Evolutionary conservation across 37 sponge, comb jelly and placozoan genomes (phyloP).

Genomic region (Agelas oroides): DNA sequence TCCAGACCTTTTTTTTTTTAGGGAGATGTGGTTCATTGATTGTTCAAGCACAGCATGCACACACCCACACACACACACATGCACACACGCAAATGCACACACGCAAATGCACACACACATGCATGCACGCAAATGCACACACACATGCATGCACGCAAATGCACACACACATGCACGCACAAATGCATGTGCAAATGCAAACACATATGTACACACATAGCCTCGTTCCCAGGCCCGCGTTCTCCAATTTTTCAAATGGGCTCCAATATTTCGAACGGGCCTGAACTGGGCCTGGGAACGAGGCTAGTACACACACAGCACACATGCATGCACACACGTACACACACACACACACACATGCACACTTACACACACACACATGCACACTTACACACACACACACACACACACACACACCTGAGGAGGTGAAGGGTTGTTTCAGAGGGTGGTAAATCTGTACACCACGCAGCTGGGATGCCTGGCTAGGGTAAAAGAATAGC

Average conservation of each 20-base stretch:
- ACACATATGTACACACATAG: no score
- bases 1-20: no score
- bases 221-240: no score
- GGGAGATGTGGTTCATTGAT: no score
- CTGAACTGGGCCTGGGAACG: no score
- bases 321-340: slow-evolving; percentile 13
- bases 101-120: neutral
- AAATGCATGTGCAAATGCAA: neutral
- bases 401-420: neutral
- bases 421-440: neutral
- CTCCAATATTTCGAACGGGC: no score
- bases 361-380: slow-evolving; percentile 5
- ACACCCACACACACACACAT: neutral
- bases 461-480: slow-evolving; percentile 10
- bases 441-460: slow-evolving; percentile 1
- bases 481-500: neutral
- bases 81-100: neutral
- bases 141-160: slow-evolving; percentile 16
- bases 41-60: no score
- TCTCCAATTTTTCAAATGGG: no score
- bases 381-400: neutral
- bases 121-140: neutral
- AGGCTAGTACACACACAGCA: no score
- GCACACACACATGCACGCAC: slow-evolving; percentile 9
- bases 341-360: slow-evolving; percentile 31